Base-by-base conservation (phyloP, 1,140 invertebrate species). In the Panagrolaimus sp. region DNA sequence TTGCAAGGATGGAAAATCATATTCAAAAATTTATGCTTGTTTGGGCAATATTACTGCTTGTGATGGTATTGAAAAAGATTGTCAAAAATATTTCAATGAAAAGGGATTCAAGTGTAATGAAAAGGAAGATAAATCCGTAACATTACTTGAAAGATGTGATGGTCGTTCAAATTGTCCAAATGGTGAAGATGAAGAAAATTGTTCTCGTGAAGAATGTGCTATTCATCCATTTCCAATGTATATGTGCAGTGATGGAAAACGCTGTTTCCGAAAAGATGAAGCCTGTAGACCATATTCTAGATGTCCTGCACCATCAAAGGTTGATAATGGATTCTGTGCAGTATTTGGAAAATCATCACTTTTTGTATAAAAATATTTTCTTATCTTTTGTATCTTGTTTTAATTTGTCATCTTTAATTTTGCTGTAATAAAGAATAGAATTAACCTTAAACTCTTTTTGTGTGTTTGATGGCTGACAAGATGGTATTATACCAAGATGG, bases 151-250 rank as follows among this genome's bases (percentile, higher is more conserved):
- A n/a, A 66, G 66, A 4, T 77, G 75, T 47, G 64, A 77, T 57
- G 75, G 75, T 8, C 42, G 62, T n/a, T 9, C 31, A 1, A 45
- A 77, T 9, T 77, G 75, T 51, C 11, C 51, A 9, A 77, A 77
- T 65, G 74, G 63, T 5, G 53, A 61, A 11, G 75, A 77, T 63
- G 75, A 77, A 11, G 44, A n/a, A 1, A 65, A 70, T 5, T 70
- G 68, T 9, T 23, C n/a, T n/a, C 48, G 66, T 44, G 53, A 23
- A 23, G 66, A 66, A 20, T 70, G 68, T 42, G 14, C n/a, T 16
- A 51, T 53, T n/a, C 68, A 70, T 16, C 68, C 68, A 4, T 16
- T 25, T 20, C 13, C 44, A 13, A 70, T 70, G 68, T 70, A 70
- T 45, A 38, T 70, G 62, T 70, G 68, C 27, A n/a, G 20, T 42